phyloP scores from a whole-genome alignment of 1,140 invertebrate genomes.

The Mya arenaria region DNA sequence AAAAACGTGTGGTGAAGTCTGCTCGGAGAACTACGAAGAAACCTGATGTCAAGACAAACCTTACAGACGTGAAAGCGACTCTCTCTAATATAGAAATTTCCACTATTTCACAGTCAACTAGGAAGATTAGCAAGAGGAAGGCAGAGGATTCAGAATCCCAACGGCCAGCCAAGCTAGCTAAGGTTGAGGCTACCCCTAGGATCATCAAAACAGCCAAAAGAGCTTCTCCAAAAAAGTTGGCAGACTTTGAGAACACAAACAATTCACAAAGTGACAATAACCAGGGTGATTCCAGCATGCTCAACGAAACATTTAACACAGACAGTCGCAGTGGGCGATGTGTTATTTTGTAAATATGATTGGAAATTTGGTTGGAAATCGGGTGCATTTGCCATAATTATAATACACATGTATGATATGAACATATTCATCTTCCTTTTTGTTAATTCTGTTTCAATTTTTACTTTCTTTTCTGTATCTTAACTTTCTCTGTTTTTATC shows the following conservation, averaged over 20 bases:
- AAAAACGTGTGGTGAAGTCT: not conserved
- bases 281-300: not conserved
- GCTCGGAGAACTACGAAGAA: slow-evolving; percentile 17
- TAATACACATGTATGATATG: no score
- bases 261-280: not conserved
- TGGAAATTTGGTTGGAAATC: no score
- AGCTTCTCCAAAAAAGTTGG: slow-evolving; percentile 30
- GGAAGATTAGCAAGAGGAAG: slow-evolving; percentile 7
- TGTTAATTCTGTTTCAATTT: no score
- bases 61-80: not conserved
- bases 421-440: no score
- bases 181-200: slow-evolving; percentile 1
- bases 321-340: slow-evolving; percentile 47
- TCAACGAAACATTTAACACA: slow-evolving; percentile 37
- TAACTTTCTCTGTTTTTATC: no score
- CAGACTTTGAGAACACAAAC: slow-evolving; percentile 15
- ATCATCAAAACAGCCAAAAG: slow-evolving; percentile 31
- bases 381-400: no score
- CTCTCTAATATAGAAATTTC: slow-evolving; percentile 31
- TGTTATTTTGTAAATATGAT: slow-evolving; percentile 49
- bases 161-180: slow-evolving; percentile 12
- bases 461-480: no score
- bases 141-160: not conserved
- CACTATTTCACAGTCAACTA: slow-evolving; percentile 3
- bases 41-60: not conserved